These are phyloP conservation scores for Rhyacophila evoluta DNA, from an alignment of 2,888 invertebrate species.

Conservation along the genomic window DNA sequence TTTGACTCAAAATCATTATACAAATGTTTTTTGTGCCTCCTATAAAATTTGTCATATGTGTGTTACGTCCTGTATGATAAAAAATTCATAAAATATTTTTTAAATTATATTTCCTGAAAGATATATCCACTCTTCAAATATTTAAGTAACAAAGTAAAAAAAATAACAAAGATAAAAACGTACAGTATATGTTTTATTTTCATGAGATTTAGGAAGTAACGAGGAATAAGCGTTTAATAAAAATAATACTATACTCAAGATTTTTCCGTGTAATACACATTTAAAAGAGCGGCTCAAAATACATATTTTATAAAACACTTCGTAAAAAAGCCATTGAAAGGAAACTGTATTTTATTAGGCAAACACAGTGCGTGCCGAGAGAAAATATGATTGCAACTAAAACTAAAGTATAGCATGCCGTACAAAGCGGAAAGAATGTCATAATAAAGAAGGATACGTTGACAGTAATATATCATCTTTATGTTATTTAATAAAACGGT, in stretches of 20 bases:
- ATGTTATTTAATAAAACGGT: slow-evolving; percentile 24
- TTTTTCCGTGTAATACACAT: neutral
- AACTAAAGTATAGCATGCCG: neutral
- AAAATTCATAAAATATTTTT: too few species aligned
- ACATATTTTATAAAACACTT: slow-evolving; percentile 19
- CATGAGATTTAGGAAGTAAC: too few species aligned
- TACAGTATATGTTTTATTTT: too few species aligned
- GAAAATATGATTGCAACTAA: slow-evolving; percentile 12
- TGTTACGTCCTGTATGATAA: too few species aligned
- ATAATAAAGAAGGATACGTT: slow-evolving; percentile 13
- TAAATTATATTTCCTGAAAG: too few species aligned
- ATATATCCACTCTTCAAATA: too few species aligned
- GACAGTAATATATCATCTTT: slow-evolving; percentile 22
- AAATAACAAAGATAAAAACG: too few species aligned
- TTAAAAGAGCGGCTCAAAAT: neutral
- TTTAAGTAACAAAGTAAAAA: too few species aligned
- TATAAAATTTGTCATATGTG: too few species aligned
- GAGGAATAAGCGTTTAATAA: too few species aligned
- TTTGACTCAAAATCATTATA: too few species aligned
- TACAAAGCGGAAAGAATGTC: slow-evolving; percentile 19
- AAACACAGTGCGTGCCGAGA: neutral
- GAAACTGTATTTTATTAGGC: neutral
- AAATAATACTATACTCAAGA: neutral
- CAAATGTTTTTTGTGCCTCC: too few species aligned
- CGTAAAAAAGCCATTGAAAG: neutral